A percentile compares a stretch with the other conserved stretches of the same genome.
Conservation (phyloP, 2,888 invertebrate species). For the Dolomedes plantarius region DNA sequence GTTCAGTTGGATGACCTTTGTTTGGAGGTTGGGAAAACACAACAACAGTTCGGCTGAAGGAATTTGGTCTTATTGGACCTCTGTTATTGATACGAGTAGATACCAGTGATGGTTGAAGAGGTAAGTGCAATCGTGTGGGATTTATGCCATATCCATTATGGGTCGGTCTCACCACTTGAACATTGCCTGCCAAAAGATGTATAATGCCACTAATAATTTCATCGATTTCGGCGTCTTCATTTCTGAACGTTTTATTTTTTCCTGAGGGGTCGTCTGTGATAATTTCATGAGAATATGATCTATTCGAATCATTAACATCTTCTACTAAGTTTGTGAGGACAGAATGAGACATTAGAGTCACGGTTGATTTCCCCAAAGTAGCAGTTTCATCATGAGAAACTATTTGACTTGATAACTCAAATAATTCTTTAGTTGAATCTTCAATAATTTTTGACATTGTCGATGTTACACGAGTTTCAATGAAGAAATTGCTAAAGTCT, state of each 20-base stretch:
- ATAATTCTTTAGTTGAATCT: no score
- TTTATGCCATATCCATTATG: constrained; percentile 75
- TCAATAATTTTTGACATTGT: neutral
- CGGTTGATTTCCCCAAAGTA: neutral
- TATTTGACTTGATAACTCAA: no score
- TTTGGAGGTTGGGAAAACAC: constrained; percentile 58
- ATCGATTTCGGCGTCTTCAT: constrained; percentile 80
- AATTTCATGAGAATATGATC: constrained; percentile 30
- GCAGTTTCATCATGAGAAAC: no score
- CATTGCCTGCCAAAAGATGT: constrained; percentile 91
- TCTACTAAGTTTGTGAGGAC: neutral
- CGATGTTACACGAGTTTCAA: neutral
- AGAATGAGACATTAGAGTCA: neutral
- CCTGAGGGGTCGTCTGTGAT: constrained; percentile 4
- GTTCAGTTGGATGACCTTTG: constrained; percentile 20
- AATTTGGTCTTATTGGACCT: constrained; percentile 46
- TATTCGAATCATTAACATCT: constrained; percentile 12
- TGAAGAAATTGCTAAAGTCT: neutral
- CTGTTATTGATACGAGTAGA: constrained; percentile 65
- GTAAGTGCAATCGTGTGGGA: constrained; percentile 28
- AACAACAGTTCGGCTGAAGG: constrained; percentile 38
- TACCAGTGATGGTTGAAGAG: neutral
- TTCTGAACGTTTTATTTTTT: constrained; percentile 58
- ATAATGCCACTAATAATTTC: constrained; percentile 91
- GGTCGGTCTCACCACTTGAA: constrained; percentile 81